Evolutionary conservation across 1,140 invertebrate genomes (phyloP), one percentile per base, ranked within the genome.

Genomic region (Drosophila ironensis): DNA sequence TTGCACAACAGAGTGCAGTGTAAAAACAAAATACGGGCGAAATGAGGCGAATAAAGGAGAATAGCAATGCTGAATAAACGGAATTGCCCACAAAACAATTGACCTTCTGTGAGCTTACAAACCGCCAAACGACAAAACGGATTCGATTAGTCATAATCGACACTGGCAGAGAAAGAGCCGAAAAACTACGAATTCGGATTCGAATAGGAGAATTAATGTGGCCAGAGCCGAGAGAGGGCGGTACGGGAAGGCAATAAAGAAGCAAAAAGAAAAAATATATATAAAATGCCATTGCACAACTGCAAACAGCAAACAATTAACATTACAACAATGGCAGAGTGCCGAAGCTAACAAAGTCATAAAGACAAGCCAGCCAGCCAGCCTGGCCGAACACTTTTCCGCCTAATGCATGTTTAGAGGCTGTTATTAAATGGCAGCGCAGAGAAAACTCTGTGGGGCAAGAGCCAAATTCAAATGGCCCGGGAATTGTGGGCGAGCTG

Each of bases 291-390:
- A 81, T 81, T 81, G 76, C 76, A 81, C 71, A 81, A 81, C 76
- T 72, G 77, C 77, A 81, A 80, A 81, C 72, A 81, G 77, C 77
- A 81, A 80, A 81, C 72, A 81, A 81, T 81, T 81, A 81, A 81
- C 76, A 71, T 80, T 80, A 80, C 59, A 80, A 47, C 53, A 61
- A 67, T 54, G 46, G 50, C 48, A 30, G 38, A 72, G 50, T 30
- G 46, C 40, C 47, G 51, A 44, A 67, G 50, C 45, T 63, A 63
- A 74, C 66, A 51, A 53, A 81, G 76, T 53, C 25, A 60, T 41
- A 70, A 57, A 57, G 27, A 37, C 22, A 47, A 54, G 37, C 17
- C 20, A 30, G 22, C 42, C 16, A 14, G 20, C n/a, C 19, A 11
- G 20, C 17, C 41, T 3, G 27, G 5, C 11, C 17, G 3, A 45